Percentiles rank a stretch among this genome's conserved stretches.
Evolutionary conservation across 2,113 vertebrate genomes (phyloP).

Genomic region (Pan troglodytes): NHGRI_mPanTro3-v2.1_pri NC_072415.2:86966001-86966500

Average conservation of each 20-base stretch:
- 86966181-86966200: accelerated
- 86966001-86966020: background rate
- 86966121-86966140: accelerated
- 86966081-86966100: background rate
- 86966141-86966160: accelerated
- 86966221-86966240: accelerated
- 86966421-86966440: background rate
- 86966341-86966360: too few relatives aligned
- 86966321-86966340: background rate
- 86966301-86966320: accelerated
- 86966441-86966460: background rate
- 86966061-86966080: background rate
- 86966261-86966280: accelerated
- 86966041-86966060: background rate
- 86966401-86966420: background rate
- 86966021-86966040: background rate
- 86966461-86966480: background rate
- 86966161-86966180: accelerated
- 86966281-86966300: accelerated
- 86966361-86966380: background rate
- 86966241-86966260: accelerated
- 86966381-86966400: accelerated
- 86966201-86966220: background rate
- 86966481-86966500: background rate
- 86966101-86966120: accelerated